Conservation (phyloP, 2,113 vertebrate species). For the Passerina amoena region DNA sequence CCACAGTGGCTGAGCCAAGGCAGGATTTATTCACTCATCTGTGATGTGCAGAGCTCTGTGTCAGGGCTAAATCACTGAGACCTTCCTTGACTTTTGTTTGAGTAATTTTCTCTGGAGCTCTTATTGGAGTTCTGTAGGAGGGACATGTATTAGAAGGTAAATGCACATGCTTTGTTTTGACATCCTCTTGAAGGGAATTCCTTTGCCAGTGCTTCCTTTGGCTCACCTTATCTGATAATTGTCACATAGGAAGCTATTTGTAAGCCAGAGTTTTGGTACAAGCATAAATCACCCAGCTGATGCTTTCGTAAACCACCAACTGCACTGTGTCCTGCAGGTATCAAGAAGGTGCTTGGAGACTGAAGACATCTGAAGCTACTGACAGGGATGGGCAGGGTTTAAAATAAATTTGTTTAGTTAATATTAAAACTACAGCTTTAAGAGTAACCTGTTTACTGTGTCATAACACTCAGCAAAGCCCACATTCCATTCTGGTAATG, state of each 20-base stretch:
- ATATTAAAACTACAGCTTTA: background rate
- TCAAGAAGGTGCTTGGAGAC: background rate
- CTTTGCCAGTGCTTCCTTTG: background rate
- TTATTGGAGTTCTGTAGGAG: background rate
- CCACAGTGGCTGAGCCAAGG: background rate
- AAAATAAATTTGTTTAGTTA: background rate
- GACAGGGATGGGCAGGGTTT: background rate
- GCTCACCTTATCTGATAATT: background rate
- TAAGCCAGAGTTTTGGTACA: background rate
- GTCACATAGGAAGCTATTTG: background rate
- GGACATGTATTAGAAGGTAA: background rate
- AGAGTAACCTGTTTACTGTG: background rate
- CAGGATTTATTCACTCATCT: background rate
- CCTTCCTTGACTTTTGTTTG: background rate
- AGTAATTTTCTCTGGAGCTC: background rate
- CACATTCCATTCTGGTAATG: background rate
- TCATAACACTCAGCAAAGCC: background rate
- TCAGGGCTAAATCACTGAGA: accelerated
- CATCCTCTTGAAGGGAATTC: background rate
- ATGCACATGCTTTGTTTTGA: background rate
- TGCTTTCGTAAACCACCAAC: background rate
- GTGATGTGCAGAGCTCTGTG: background rate
- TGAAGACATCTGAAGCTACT: background rate
- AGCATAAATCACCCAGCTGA: background rate
- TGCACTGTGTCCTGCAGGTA: background rate